Conservation (phyloP, 92 coral and sea anemone species). For the Galaxea fascicularis region DNA sequence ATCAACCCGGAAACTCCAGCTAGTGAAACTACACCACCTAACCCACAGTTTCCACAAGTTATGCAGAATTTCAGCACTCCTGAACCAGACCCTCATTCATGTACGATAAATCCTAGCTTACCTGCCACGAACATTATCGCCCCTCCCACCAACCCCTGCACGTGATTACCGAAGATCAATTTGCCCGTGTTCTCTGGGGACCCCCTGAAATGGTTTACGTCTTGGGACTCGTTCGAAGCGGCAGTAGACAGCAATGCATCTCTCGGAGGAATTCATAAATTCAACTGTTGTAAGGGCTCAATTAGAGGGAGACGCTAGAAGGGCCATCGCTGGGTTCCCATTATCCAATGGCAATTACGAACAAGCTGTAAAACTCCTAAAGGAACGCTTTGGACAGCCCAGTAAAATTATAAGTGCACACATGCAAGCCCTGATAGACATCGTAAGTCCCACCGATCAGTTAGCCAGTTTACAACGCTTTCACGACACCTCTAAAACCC, state of each 20-base stretch:
- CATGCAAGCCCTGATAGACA: constrained; percentile 27
- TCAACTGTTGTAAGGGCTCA: constrained; percentile 52
- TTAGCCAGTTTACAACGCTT: constrained; percentile 14
- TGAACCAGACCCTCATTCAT: not conserved
- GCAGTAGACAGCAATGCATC: constrained; percentile 46
- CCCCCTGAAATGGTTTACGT: constrained; percentile 45
- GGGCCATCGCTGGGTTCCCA: constrained; percentile 64
- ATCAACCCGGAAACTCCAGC: too few relatives aligned
- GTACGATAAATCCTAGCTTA: constrained; percentile 1
- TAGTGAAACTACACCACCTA: too few relatives aligned
- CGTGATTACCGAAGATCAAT: constrained; percentile 42
- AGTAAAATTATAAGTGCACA: constrained; percentile 18
- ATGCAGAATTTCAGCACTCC: too few relatives aligned
- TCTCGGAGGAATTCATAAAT: constrained; percentile 55
- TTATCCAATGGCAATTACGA: constrained; percentile 12
- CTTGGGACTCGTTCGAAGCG: constrained; percentile 63
- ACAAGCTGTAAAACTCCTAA: constrained; percentile 19
- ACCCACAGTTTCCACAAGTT: too few relatives aligned
- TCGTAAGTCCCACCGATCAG: not conserved
- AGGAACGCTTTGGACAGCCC: constrained; percentile 25
- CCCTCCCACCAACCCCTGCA: not conserved
- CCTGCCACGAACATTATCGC: too few relatives aligned
- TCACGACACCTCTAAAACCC: constrained; percentile 18
- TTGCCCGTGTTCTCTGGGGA: constrained; percentile 60
- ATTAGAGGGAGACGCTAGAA: constrained; percentile 54